These are phyloP conservation scores for Pelobates cultripes DNA, from an alignment of 2,797 vertebrate genomes.

Conservation along the genomic window DNA sequence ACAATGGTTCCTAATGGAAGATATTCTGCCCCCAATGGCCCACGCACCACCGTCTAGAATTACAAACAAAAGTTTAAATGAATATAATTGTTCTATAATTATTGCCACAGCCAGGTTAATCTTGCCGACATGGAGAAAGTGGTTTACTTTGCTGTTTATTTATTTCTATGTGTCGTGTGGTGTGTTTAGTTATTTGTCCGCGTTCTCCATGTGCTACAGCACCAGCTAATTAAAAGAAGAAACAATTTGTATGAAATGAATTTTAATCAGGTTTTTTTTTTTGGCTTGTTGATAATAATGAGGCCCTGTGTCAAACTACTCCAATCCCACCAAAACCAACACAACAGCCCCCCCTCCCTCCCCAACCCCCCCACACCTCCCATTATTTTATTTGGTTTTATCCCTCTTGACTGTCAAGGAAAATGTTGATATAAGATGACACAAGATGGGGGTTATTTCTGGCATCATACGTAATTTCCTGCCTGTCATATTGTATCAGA, in stretches of 20 bases:
- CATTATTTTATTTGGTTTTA: too few relatives aligned
- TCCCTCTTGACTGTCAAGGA: too few relatives aligned
- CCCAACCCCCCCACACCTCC: conserved; percentile 37
- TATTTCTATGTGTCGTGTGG: neutral
- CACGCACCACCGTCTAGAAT: too few relatives aligned
- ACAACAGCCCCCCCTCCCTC: conserved; percentile 29
- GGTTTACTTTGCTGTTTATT: neutral
- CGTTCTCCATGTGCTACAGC: conserved; percentile 16
- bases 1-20: too few relatives aligned
- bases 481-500: too few relatives aligned
- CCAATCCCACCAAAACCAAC: conserved; percentile 35
- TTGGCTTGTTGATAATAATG: conserved; percentile 33
- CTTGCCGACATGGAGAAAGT: neutral
- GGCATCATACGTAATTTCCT: too few relatives aligned
- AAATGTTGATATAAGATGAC: conserved; percentile 35
- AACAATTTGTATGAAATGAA: conserved; percentile 54
- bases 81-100: too few relatives aligned
- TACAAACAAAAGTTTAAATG: too few relatives aligned
- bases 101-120: too few relatives aligned
- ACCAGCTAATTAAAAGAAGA: conserved; percentile 40
- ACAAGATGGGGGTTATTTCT: neutral
- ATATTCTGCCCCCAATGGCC: too few relatives aligned
- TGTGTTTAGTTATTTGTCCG: conserved; percentile 2
- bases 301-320: conserved; percentile 44
- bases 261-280: conserved; percentile 47